Conservation (phyloP, 2,797 vertebrate species). For the Enteromius radiatus region DNA sequence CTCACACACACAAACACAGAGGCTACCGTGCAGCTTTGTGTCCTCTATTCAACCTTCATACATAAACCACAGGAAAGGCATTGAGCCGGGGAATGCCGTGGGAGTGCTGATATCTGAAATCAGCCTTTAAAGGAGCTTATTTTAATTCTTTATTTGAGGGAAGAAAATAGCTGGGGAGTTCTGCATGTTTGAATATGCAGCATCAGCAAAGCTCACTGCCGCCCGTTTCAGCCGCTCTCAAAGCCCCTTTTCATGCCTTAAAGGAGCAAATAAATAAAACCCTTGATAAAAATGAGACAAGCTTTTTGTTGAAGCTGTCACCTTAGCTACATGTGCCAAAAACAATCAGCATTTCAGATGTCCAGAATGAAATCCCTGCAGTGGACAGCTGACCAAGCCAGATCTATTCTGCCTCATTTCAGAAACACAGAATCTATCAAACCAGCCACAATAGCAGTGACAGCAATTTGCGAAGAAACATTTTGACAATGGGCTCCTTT, state of each 20-base stretch:
- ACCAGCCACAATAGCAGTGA: conserved; percentile 76
- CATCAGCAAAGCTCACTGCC: conserved; percentile 49
- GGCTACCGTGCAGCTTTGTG: conserved; percentile 30
- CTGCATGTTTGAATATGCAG: conserved; percentile 51
- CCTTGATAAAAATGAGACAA: conserved; percentile 44
- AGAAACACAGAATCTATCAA: conserved; percentile 78
- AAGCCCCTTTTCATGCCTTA: conserved; percentile 48
- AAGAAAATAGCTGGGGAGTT: conserved; percentile 52
- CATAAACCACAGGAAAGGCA: conserved; percentile 60
- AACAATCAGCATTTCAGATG: conserved; percentile 59
- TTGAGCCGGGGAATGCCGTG: conserved; percentile 53
- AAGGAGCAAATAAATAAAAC: conserved; percentile 31
- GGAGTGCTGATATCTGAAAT: conserved; percentile 59
- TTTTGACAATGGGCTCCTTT: conserved; percentile 79
- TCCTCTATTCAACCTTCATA: conserved; percentile 63
- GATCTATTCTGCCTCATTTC: conserved; percentile 62
- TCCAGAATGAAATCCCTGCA: conserved; percentile 52
- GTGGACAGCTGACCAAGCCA: conserved; percentile 41
- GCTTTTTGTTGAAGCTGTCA: conserved; percentile 53
- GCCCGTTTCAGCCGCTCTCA: conserved; percentile 30
- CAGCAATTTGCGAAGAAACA: conserved; percentile 82
- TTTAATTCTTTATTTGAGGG: conserved; percentile 55
- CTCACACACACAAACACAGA: neutral
- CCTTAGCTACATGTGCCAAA: conserved; percentile 53
- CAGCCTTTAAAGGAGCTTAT: conserved; percentile 57